A percentile compares a stretch with the other conserved stretches of the same genome.
phyloP scores from a whole-genome alignment of 2,113 vertebrate genomes.

The Lutjanus erythropterus region DNA sequence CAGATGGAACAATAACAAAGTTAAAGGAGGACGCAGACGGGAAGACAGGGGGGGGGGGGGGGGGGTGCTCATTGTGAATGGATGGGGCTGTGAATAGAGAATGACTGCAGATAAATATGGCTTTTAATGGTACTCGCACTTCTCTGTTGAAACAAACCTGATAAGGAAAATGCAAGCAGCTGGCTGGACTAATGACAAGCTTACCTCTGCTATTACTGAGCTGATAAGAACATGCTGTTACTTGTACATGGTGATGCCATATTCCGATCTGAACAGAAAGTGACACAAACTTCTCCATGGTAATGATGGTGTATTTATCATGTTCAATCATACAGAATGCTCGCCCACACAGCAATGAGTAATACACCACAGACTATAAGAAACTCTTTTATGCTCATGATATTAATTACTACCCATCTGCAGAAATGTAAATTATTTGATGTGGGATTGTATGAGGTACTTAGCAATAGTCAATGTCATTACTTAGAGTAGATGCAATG shows the following conservation, averaged over 20 bases:
- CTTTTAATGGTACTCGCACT: constrained; percentile 52
- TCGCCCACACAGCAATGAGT: constrained; percentile 5
- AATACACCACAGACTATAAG: constrained; percentile 6
- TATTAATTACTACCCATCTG: neutral
- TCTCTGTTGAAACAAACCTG: constrained; percentile 46
- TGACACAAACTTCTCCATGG: constrained; percentile 13
- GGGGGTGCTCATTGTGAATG: constrained; percentile 57
- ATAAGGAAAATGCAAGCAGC: constrained; percentile 49
- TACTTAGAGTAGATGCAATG: too few species aligned
- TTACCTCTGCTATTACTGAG: constrained; percentile 6
- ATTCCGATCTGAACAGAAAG: constrained; percentile 31
- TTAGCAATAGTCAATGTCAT: too few species aligned
- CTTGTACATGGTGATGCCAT: constrained; percentile 10
- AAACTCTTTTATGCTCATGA: neutral
- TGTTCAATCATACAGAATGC: constrained; percentile 12
- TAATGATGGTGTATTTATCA: constrained; percentile 13
- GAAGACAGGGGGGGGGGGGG: constrained; percentile 57
- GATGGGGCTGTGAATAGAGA: constrained; percentile 49
- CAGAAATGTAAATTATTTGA: too few species aligned
- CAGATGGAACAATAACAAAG: constrained; percentile 76
- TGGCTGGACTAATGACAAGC: constrained; percentile 27
- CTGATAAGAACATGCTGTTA: constrained; percentile 9
- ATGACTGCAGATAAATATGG: constrained; percentile 50
- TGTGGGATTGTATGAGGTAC: too few species aligned
- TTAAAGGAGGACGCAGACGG: constrained; percentile 63